Evolutionary conservation across 2,888 invertebrate species (phyloP).

Genomic region (Sericinus montela): DNA sequence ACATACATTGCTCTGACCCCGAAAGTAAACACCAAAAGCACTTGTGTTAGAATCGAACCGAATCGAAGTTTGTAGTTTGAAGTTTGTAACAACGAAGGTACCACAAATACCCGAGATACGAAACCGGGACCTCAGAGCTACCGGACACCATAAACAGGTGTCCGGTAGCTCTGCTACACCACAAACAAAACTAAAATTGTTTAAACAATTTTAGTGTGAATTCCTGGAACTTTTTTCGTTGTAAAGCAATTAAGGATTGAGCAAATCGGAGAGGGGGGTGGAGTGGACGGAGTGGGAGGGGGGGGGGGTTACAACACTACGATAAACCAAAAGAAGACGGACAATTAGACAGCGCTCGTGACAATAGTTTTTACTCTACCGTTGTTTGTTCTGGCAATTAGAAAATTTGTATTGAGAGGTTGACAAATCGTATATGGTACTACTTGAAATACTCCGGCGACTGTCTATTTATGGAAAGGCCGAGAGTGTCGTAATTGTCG

Average conservation of each 20-base stretch:
- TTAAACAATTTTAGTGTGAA: neutral
- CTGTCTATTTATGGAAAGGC: neutral
- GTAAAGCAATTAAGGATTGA: neutral
- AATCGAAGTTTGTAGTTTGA: too few relatives aligned
- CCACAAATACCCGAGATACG: too few relatives aligned
- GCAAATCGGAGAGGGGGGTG: neutral
- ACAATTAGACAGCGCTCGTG: constrained; percentile 7
- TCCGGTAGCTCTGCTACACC: too few relatives aligned
- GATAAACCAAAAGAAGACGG: neutral
- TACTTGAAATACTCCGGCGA: constrained; percentile 1
- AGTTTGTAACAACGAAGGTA: too few relatives aligned
- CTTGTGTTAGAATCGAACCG: too few relatives aligned
- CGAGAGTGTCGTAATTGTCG: neutral
- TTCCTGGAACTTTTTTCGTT: neutral
- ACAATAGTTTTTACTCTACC: constrained; percentile 6
- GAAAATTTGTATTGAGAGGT: neutral
- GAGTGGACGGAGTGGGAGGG: neutral
- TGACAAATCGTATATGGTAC: constrained; percentile 2
- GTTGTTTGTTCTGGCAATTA: neutral
- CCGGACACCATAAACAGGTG: too few relatives aligned
- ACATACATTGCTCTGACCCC: too few relatives aligned
- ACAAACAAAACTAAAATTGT: too few relatives aligned
- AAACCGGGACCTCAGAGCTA: too few relatives aligned
- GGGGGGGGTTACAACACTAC: neutral
- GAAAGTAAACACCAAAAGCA: too few relatives aligned